Conservation (phyloP, 2,797 vertebrate genomes). For the Bucorvus abyssinicus region DNA sequence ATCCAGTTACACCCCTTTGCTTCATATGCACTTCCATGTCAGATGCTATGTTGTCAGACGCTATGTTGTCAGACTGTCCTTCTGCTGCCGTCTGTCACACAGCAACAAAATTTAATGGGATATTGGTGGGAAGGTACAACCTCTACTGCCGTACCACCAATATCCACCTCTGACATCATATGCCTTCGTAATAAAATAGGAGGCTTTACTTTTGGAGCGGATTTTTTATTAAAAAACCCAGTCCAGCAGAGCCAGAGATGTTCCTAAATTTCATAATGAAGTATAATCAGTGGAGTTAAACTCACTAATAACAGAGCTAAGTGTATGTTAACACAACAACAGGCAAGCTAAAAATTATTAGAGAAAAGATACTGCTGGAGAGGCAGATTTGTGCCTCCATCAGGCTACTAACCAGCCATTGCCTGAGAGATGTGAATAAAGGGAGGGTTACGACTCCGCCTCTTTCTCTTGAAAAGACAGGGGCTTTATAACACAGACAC, state of each 20-base stretch:
- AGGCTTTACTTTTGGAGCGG: too few species aligned
- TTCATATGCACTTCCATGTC: too few species aligned
- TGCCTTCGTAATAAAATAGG: too few species aligned
- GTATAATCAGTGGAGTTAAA: background rate
- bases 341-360: background rate
- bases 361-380: background rate
- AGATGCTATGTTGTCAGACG: too few species aligned
- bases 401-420: background rate
- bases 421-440: background rate
- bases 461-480: background rate
- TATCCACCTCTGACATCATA: too few species aligned
- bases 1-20: too few species aligned
- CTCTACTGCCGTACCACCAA: too few species aligned
- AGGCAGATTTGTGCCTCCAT: background rate
- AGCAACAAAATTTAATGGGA: too few species aligned
- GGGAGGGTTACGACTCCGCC: background rate
- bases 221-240: background rate
- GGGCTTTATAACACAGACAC: background rate
- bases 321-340: background rate
- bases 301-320: background rate
- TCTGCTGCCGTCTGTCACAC: too few species aligned
- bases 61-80: too few species aligned
- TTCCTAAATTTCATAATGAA: background rate
- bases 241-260: background rate
- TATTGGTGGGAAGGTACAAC: too few species aligned